Evolutionary conservation across 2,888 invertebrate genomes (phyloP).

Genomic region (Drosophila barbarae): DNA sequence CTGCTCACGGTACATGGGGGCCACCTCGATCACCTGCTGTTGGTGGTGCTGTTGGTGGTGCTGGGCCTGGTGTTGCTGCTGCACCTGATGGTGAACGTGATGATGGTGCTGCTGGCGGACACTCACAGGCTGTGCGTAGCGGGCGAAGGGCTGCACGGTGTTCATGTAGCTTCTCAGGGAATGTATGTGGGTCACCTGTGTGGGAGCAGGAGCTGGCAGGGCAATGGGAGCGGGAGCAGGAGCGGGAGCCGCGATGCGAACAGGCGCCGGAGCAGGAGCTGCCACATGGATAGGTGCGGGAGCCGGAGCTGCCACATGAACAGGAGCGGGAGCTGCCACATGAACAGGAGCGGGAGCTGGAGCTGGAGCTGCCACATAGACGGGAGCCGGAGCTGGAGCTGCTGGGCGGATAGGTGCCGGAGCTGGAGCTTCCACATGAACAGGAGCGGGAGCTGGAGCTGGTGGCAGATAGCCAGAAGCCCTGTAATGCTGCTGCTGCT

Average conservation of each 20-base stretch:
- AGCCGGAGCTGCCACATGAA: conserved; percentile 10
- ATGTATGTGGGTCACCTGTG: conserved; percentile 60
- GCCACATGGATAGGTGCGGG: conserved; percentile 43
- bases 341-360: conserved; percentile 23
- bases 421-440: conserved; percentile 8
- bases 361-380: conserved; percentile 4
- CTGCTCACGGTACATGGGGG: conserved; percentile 67
- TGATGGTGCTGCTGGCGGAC: conserved; percentile 37
- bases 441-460: conserved; percentile 2
- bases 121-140: conserved; percentile 59
- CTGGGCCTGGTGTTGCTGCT: conserved; percentile 23
- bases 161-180: conserved; percentile 72
- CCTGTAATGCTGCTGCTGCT: conserved; percentile 22
- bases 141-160: conserved; percentile 65
- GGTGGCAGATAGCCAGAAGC: conserved; percentile 31
- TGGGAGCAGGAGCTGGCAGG: conserved; percentile 46
- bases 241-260: conserved; percentile 10
- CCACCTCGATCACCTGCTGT: conserved; percentile 51
- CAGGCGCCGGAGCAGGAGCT: conserved; percentile 30
- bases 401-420: conserved; percentile 13
- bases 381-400: conserved; percentile 1
- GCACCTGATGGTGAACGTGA: conserved; percentile 29
- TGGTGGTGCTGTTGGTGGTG: conserved; percentile 30
- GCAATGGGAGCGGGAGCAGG: conserved; percentile 26
- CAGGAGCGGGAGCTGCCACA: conserved; percentile 23